phyloP scores from a whole-genome alignment of 2,888 invertebrate species.

The Apocheima hispidaria region DNA sequence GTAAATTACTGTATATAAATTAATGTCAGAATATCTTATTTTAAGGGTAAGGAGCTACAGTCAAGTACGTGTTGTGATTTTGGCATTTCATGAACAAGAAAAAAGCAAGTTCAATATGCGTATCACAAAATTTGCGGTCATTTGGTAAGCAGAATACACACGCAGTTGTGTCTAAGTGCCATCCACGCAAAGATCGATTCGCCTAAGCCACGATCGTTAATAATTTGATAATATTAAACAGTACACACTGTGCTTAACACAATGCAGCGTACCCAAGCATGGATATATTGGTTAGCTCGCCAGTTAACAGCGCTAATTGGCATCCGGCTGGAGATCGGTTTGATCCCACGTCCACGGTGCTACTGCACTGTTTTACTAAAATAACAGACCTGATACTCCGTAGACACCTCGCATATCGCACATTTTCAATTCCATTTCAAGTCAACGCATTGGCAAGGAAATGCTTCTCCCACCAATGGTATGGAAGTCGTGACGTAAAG shows the following conservation, averaged over 20 bases:
- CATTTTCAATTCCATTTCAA: too few species aligned
- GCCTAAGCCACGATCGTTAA: too few species aligned
- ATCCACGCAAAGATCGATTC: too few species aligned
- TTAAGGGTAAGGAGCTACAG: too few species aligned
- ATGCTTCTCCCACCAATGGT: neutral
- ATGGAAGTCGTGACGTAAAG: neutral
- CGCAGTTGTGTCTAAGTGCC: too few species aligned
- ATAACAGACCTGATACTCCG: neutral
- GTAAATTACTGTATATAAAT: too few species aligned
- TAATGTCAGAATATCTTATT: too few species aligned
- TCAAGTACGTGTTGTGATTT: too few species aligned
- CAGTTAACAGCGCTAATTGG: slow-evolving; percentile 50
- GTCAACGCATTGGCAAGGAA: neutral
- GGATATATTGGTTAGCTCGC: slow-evolving; percentile 37
- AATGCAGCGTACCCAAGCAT: slow-evolving; percentile 36
- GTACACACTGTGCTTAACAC: slow-evolving; percentile 4
- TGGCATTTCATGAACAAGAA: too few species aligned
- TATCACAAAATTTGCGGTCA: too few species aligned
- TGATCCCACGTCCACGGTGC: slow-evolving; percentile 41
- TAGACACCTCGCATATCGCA: neutral
- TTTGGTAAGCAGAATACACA: too few species aligned
- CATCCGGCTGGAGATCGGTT: slow-evolving; percentile 45
- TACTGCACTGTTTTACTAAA: neutral
- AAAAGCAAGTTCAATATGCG: too few species aligned
- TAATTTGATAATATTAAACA: neutral